These are phyloP conservation scores for Hylaea fasciaria DNA, from an alignment of 2,888 invertebrate genomes.

Conservation along the genomic window DNA sequence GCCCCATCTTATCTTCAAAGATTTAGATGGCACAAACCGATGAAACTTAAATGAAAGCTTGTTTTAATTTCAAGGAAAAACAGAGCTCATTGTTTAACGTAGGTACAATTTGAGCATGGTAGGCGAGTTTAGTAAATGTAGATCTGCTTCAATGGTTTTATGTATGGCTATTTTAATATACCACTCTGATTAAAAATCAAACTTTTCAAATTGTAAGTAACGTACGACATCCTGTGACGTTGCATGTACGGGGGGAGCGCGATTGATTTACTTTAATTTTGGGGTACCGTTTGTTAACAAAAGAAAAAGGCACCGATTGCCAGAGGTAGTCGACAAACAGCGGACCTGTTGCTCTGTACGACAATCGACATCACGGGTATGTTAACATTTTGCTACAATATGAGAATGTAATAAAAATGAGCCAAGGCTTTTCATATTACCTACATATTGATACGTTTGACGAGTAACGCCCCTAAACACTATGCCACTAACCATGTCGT, in stretches of 20 bases:
- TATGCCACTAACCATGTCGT: no score
- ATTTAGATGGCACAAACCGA: background rate
- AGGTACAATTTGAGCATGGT: constrained; percentile 14
- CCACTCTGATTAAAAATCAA: background rate
- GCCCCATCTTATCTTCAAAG: background rate
- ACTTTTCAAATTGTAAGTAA: no score
- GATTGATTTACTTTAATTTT: no score
- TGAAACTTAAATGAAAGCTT: constrained; percentile 9
- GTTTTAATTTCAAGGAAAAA: constrained; percentile 15
- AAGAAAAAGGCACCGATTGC: constrained; percentile 21
- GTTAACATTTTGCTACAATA: constrained; percentile 6
- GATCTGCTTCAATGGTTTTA: constrained; percentile 5
- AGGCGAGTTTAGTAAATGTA: constrained; percentile 1
- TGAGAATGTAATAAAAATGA: background rate
- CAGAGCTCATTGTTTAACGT: constrained; percentile 1
- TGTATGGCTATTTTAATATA: background rate
- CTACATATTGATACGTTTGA: background rate
- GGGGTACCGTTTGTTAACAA: no score
- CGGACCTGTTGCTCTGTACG: constrained; percentile 37
- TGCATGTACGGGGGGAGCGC: no score
- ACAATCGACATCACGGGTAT: constrained; percentile 6
- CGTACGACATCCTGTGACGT: no score
- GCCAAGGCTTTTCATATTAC: background rate
- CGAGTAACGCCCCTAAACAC: no score
- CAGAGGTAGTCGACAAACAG: constrained; percentile 25